These are phyloP conservation scores for Urocyon cinereoargenteus DNA, from an alignment of 2,797 vertebrate genomes.

Conservation along the genomic window DNA sequence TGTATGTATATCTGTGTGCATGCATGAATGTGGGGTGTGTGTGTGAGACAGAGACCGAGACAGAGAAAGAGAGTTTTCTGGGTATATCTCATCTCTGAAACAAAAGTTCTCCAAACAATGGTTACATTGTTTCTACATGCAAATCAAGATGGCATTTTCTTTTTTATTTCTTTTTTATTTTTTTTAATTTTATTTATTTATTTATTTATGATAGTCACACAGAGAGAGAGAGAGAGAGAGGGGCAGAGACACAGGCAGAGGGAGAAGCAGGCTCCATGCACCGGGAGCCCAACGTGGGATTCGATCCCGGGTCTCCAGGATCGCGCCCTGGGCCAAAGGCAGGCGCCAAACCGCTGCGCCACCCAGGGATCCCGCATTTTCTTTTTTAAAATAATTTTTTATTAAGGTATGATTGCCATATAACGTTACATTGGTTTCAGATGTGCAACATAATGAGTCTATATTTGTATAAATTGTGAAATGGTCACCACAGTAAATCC, in stretches of 20 bases:
- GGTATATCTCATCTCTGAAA: not conserved
- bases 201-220: too few relatives aligned
- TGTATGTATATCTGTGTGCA: not conserved
- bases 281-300: too few relatives aligned
- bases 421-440: not conserved
- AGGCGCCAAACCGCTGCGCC: too few relatives aligned
- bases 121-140: not conserved
- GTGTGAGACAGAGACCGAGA: not conserved
- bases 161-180: too few relatives aligned
- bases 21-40: not conserved
- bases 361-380: too few relatives aligned
- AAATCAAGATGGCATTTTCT: conserved; percentile 14
- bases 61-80: not conserved
- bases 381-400: not conserved
- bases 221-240: too few relatives aligned
- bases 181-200: too few relatives aligned
- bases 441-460: not conserved
- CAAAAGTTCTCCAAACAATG: conserved; percentile 28
- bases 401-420: not conserved
- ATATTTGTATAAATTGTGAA: not conserved
- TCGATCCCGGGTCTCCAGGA: too few relatives aligned
- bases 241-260: too few relatives aligned
- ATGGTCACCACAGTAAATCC: not conserved
- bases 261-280: too few relatives aligned
- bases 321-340: too few relatives aligned